Percentiles rank a stretch among this genome's conserved stretches.
Conservation (phyloP, 2,888 invertebrate genomes). For the Sphinx pinastri region DNA sequence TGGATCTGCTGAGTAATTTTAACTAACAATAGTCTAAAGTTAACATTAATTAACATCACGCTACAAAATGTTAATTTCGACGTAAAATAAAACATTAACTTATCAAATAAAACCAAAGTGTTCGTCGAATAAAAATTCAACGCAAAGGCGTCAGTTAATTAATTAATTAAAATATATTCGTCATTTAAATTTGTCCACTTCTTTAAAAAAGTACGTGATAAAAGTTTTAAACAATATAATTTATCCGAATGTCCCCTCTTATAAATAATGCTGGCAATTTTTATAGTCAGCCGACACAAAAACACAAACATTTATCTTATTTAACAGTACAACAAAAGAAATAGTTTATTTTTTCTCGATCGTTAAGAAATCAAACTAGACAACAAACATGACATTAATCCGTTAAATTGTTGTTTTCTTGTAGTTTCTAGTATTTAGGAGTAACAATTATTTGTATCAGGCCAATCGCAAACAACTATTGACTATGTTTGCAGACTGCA, state of each 20-base stretch:
- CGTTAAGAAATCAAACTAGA: constrained; percentile 22
- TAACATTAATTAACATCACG: constrained; percentile 24
- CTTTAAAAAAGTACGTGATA: constrained; percentile 53
- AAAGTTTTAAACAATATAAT: constrained; percentile 52
- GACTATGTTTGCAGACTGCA: no score
- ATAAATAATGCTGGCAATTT: constrained; percentile 36
- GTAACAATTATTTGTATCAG: neutral
- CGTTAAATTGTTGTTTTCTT: neutral
- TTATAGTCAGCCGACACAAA: constrained; percentile 25
- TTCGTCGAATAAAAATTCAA: constrained; percentile 64
- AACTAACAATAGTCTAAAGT: constrained; percentile 1
- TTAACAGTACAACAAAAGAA: constrained; percentile 6
- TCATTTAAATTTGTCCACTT: constrained; percentile 54
- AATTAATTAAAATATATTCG: constrained; percentile 67
- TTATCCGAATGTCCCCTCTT: constrained; percentile 42
- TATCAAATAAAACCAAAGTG: constrained; percentile 54
- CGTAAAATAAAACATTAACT: constrained; percentile 48
- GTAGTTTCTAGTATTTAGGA: neutral
- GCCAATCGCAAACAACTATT: no score
- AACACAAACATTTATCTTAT: constrained; percentile 21
- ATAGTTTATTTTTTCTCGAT: neutral
- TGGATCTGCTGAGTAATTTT: neutral
- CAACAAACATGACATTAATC: constrained; percentile 32
- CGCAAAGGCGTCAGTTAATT: constrained; percentile 66
- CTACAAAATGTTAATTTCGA: constrained; percentile 40